Conservation (phyloP, 2,888 invertebrate genomes). For the Spatulosminthurus flaviceps region DNA sequence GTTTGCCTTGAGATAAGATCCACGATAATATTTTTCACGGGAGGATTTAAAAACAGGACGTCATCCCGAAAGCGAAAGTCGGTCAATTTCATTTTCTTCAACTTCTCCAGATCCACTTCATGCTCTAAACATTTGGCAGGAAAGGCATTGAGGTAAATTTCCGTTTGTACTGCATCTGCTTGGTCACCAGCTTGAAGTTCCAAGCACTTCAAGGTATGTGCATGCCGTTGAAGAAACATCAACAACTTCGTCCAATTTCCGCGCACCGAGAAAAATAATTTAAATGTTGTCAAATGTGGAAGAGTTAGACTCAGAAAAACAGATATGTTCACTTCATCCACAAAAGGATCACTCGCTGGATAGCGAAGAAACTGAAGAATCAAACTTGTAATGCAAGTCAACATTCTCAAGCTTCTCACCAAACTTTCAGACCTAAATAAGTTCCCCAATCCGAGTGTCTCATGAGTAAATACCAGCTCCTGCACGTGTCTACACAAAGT, state of each 20-base stretch:
- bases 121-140: constrained; percentile 22
- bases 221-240: constrained; percentile 54
- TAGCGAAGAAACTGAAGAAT: constrained; percentile 58
- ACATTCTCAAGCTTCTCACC: constrained; percentile 35
- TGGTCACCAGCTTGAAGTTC: constrained; percentile 60
- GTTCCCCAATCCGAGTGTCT: constrained; percentile 54
- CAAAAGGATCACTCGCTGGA: constrained; percentile 54
- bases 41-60: constrained; percentile 55
- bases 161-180: constrained; percentile 55
- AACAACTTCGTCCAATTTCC: constrained; percentile 56
- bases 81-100: constrained; percentile 46
- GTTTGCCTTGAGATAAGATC: constrained; percentile 51
- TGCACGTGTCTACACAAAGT: constrained; percentile 50
- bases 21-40: constrained; percentile 50
- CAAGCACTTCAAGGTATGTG: constrained; percentile 50
- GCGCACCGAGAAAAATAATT: constrained; percentile 58
- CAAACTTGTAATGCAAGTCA: constrained; percentile 49
- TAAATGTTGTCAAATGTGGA: constrained; percentile 54
- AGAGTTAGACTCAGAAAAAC: constrained; percentile 51
- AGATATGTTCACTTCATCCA: constrained; percentile 50
- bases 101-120: constrained; percentile 27
- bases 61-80: constrained; percentile 60
- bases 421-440: constrained; percentile 45
- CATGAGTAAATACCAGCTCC: constrained; percentile 56
- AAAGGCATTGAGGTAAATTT: constrained; percentile 45